Percentiles rank a stretch among this genome's conserved stretches.
phyloP scores from a whole-genome alignment of 2,888 invertebrate species.

The Cetonia aurata region DNA sequence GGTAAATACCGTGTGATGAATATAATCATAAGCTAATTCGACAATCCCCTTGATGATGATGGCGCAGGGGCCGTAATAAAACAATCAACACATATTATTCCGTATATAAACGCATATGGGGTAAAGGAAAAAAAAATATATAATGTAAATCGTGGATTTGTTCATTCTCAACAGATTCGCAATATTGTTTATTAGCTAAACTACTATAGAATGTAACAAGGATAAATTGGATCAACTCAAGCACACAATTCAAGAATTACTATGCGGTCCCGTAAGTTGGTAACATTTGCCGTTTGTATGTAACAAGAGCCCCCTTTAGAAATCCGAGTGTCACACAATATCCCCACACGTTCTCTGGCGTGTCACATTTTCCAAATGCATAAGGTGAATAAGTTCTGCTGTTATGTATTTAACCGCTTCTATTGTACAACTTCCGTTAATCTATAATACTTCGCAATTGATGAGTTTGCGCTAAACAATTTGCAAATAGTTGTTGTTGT shows the following conservation, averaged over 20 bases:
- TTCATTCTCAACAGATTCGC: no score
- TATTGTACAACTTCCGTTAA: conserved; percentile 19
- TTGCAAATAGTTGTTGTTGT: conserved; percentile 1
- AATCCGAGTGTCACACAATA: conserved; percentile 5
- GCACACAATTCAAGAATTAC: conserved; percentile 15
- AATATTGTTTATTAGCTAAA: no score
- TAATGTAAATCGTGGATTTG: no score
- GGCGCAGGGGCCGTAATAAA: conserved; percentile 61
- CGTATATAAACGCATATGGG: no score
- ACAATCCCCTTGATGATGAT: conserved; percentile 54
- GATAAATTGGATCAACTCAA: conserved; percentile 41
- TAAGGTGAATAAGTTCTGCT: not conserved
- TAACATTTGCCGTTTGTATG: conserved; percentile 27
- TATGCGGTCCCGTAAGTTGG: conserved; percentile 16
- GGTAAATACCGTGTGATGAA: conserved; percentile 68
- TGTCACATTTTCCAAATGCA: no score
- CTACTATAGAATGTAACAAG: no score
- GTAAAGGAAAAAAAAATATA: no score
- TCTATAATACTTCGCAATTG: not conserved
- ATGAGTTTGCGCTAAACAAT: conserved; percentile 1
- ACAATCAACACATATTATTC: conserved; percentile 62
- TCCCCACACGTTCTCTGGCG: no score
- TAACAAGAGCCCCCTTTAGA: conserved; percentile 23
- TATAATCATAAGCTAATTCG: conserved; percentile 67
- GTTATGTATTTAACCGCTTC: conserved; percentile 18